Evolutionary conservation across 2,797 vertebrate genomes (phyloP).

Genomic region (Poeciliopsis gracilis): DNA sequence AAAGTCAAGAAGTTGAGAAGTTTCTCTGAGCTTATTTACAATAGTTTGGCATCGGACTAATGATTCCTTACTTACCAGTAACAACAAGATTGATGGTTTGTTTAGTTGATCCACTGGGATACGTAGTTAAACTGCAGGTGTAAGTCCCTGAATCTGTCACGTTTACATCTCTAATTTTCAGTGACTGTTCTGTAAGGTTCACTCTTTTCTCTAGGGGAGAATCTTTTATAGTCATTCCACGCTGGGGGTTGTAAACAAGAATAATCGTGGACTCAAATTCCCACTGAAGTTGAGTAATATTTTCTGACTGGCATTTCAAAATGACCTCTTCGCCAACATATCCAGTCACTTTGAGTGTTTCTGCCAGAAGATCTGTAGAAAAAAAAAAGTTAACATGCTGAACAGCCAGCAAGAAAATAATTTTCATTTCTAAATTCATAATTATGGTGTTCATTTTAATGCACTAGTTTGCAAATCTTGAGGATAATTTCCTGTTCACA

Average conservation of each 20-base stretch:
- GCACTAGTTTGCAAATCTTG: no score
- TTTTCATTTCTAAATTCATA: not conserved
- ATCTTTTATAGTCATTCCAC: accelerated
- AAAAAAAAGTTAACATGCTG: not conserved
- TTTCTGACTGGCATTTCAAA: slow-evolving; percentile 12
- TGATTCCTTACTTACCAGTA: slow-evolving; percentile 38
- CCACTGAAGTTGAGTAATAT: slow-evolving; percentile 43
- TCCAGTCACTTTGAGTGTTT: not conserved
- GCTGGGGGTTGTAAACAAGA: accelerated
- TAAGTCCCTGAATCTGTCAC: slow-evolving; percentile 50
- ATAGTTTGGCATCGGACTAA: not conserved
- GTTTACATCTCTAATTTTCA: slow-evolving; percentile 45
- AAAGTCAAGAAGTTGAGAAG: not conserved
- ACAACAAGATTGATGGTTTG: slow-evolving; percentile 45
- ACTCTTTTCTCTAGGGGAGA: slow-evolving; percentile 37
- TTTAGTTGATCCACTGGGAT: slow-evolving; percentile 25
- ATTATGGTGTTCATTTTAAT: not conserved
- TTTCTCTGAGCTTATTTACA: not conserved
- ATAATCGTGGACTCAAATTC: accelerated
- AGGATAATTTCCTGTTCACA: no score
- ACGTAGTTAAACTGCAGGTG: slow-evolving; percentile 15
- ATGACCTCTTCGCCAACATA: slow-evolving; percentile 32
- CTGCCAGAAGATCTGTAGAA: slow-evolving; percentile 30
- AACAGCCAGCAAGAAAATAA: accelerated
- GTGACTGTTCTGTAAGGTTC: not conserved